Evolutionary conservation across 23 tunicate species (phyloP), one percentile per base, ranked within the genome.

Genomic region (Aplidium turbinatum): DNA sequence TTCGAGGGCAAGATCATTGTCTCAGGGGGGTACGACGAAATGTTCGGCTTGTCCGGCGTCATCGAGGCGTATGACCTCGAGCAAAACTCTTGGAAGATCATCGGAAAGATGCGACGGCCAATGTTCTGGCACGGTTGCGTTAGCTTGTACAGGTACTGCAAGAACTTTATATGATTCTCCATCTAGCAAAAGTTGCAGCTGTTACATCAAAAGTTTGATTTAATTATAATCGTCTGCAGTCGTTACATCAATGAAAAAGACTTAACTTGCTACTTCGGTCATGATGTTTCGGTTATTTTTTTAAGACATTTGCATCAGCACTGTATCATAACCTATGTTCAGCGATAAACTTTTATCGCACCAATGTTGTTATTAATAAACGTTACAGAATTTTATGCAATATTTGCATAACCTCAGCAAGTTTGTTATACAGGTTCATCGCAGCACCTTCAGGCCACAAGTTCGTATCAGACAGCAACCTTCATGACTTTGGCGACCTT

Each of bases 41-140:
- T 27, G 26, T 94, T 69, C 39, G 87, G 83, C 16, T 72, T 94
- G 6, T 62, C 95, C 2, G 99, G 92, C 19, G 70, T 48, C 19
- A 72, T 87, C 0, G 99, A 94, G 47, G 84, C 69, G 23, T 94
- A 94, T 63, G 78, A 82, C 46, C 35, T 69, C 23, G 90, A 82
- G 16, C 35, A 57, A 5, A 82, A 82, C 33, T 21, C 31, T 0
- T 94, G 99, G 99, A 52, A 33, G 50, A 39, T 72, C 30, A 55
- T 80, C 25, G 78, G 82, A 13, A 86, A 77, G 50, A 80, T 91
- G 86, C 80, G 92, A 4, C 66, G 64, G 19, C 99, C 99, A 1
- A 87, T 82, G 70, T 87, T 94, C 47, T 94, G 99, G 99, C 99
- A 94, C 63, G 82, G 83, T 9, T 82, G 90, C 73, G 87, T 80